Evolutionary conservation across 2,888 invertebrate species (phyloP), one percentile per base, ranked within the genome.

Genomic region (Microctonus brassicae): DNA sequence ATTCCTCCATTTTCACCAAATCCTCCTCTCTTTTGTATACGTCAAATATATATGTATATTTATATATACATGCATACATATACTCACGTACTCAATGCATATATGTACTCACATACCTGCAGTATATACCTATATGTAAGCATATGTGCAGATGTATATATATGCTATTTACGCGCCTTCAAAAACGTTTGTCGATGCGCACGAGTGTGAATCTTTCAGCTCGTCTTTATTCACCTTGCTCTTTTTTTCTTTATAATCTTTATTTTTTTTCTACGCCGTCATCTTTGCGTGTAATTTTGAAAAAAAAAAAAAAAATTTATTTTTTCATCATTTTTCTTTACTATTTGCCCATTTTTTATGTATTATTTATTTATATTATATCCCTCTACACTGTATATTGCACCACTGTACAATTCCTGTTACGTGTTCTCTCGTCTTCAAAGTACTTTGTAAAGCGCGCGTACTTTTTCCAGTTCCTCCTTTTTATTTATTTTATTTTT

Each of bases 121-220:
- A n/a, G n/a, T n/a, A n/a, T n/a, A n/a, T n/a, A n/a, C n/a, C n/a
- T n/a, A n/a, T n/a, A n/a, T n/a, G n/a, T n/a, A n/a, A n/a, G n/a
- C n/a, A n/a, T n/a, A n/a, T n/a, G n/a, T n/a, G n/a, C n/a, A n/a
- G n/a, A n/a, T n/a, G n/a, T 17, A 39, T n/a, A 39, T n/a, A 39
- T 39, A 39, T 13, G n/a, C n/a, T 29, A 29, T 29, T n/a, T n/a
- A 39, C 39, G 47, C 17, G 47, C 17, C 47, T 17, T 17, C 17
- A 20, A 47, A 47, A 47, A 47, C 47, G 20, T 47, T 47, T 47
- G 47, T 47, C 39, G 47, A 64, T n/a, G n/a, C 63, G 57, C 63
- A 70, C 47, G 20, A 47, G 47, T 47, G 47, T 47, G 47, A 47
- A 47, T 47, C 47, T 17, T 47, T 47, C 47, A 47, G 47, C 6